These are phyloP conservation scores for Conus ventricosus DNA, from an alignment of 1,140 invertebrate species.

Conservation along the genomic window DNA sequence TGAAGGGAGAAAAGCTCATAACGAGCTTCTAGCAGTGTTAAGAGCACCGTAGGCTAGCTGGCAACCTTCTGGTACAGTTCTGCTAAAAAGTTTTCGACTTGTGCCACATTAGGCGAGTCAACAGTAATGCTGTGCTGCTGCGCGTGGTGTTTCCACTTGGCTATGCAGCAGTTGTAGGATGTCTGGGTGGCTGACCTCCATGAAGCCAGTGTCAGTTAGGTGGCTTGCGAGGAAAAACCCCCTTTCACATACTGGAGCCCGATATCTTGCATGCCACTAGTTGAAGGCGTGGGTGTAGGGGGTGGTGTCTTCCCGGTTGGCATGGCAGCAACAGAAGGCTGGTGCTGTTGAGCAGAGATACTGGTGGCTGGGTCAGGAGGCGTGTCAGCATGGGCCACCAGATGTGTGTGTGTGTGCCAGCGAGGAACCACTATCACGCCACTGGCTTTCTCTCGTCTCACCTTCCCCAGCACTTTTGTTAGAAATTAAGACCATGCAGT, in stretches of 20 bases:
- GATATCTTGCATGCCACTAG: conserved; percentile 46
- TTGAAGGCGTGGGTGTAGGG: conserved; percentile 28
- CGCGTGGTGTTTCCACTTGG: conserved; percentile 41
- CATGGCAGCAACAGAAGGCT: conserved; percentile 12
- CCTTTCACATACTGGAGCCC: neutral
- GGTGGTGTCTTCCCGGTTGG: conserved; percentile 21
- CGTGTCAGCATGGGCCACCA: conserved; percentile 39
- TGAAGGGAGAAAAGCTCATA: conserved; percentile 29
- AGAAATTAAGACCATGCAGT: conserved; percentile 38
- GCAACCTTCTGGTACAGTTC: conserved; percentile 14
- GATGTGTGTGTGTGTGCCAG: conserved; percentile 43
- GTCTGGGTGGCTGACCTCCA: conserved; percentile 41
- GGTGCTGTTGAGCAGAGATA: conserved; percentile 5
- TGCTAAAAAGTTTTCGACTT: conserved; percentile 39
- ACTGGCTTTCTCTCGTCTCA: conserved; percentile 20
- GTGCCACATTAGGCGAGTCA: conserved; percentile 25
- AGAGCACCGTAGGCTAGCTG: conserved; percentile 29
- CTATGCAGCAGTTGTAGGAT: conserved; percentile 41
- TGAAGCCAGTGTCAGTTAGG: conserved; percentile 38
- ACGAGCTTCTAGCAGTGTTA: conserved; percentile 39
- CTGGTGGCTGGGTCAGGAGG: conserved; percentile 31
- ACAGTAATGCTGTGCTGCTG: conserved; percentile 37
- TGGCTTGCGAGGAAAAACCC: conserved; percentile 32
- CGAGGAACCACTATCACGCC: conserved; percentile 38
- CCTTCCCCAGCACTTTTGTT: conserved; percentile 26